These are phyloP conservation scores for Trissolcus brochymenae DNA, from an alignment of 2,888 invertebrate species.

Conservation along the genomic window DNA sequence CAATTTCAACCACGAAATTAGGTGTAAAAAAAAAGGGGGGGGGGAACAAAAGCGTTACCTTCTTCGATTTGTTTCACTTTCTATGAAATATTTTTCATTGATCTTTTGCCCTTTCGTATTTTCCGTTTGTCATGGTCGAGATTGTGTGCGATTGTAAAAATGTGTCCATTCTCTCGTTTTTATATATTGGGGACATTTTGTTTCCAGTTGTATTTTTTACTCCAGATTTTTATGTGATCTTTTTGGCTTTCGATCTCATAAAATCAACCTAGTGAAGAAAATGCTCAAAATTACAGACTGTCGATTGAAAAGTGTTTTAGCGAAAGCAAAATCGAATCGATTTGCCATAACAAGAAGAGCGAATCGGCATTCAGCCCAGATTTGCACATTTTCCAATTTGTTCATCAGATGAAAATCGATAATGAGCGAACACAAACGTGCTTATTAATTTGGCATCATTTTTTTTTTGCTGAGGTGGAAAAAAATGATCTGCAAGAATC, in stretches of 20 bases:
- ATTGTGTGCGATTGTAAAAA: too few species aligned
- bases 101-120: too few species aligned
- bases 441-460: slow-evolving; percentile 37
- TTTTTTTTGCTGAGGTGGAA: slow-evolving; percentile 13
- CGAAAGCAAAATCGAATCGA: slow-evolving; percentile 35
- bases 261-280: too few species aligned
- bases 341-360: slow-evolving; percentile 39
- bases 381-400: slow-evolving; percentile 32
- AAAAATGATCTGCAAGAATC: neutral
- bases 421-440: slow-evolving; percentile 27
- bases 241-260: slow-evolving; percentile 10
- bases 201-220: too few species aligned
- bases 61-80: slow-evolving; percentile 33
- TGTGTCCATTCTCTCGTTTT: too few species aligned
- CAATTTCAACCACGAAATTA: slow-evolving; percentile 13
- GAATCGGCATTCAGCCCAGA: slow-evolving; percentile 30
- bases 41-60: too few species aligned
- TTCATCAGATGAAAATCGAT: slow-evolving; percentile 43
- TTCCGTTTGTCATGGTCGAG: too few species aligned
- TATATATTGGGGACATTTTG: too few species aligned
- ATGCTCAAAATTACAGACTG: too few species aligned
- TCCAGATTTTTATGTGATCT: too few species aligned
- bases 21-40: slow-evolving; percentile 1
- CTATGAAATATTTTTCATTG: slow-evolving; percentile 2
- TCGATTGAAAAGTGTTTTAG: neutral